Conservation (phyloP, 1,140 invertebrate genomes). For the Drosophila nebulosa region DNA sequence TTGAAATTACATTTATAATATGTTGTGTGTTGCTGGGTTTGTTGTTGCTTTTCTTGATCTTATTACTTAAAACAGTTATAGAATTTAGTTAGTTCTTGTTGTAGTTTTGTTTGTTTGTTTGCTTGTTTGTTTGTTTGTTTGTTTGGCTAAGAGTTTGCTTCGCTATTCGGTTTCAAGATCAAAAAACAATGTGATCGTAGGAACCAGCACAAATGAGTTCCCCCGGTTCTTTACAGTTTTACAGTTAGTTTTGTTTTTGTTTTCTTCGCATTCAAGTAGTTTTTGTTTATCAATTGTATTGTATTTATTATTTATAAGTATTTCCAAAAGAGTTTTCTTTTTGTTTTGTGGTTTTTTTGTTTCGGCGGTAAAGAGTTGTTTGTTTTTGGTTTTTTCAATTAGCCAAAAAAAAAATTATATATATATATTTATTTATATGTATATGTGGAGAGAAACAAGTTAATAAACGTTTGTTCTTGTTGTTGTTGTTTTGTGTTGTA, state of each 20-base stretch:
- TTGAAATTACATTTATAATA: constrained; percentile 63
- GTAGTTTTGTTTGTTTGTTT: constrained; percentile 23
- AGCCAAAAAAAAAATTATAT: background rate
- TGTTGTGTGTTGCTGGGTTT: constrained; percentile 17
- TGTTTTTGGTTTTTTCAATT: background rate
- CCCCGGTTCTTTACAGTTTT: background rate
- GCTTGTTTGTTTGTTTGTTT: constrained; percentile 9
- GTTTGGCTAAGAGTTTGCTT: constrained; percentile 16
- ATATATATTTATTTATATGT: no score
- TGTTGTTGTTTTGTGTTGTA: constrained; percentile 28
- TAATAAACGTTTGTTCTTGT: constrained; percentile 42
- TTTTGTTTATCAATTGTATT: background rate
- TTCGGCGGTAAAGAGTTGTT: constrained; percentile 50
- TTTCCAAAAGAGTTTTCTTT: background rate
- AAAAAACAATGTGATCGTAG: constrained; percentile 48
- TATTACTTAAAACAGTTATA: background rate
- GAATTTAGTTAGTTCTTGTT: constrained; percentile 31
- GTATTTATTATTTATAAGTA: background rate
- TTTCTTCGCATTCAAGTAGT: background rate
- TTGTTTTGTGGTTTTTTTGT: constrained; percentile 20
- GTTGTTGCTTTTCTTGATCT: constrained; percentile 37
- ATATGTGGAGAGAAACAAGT: constrained; percentile 5
- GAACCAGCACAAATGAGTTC: constrained; percentile 40
- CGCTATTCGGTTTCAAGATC: background rate
- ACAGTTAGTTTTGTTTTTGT: no score